phyloP scores from a whole-genome alignment of 2,888 invertebrate species.

The Keiferia lycopersicella region DNA sequence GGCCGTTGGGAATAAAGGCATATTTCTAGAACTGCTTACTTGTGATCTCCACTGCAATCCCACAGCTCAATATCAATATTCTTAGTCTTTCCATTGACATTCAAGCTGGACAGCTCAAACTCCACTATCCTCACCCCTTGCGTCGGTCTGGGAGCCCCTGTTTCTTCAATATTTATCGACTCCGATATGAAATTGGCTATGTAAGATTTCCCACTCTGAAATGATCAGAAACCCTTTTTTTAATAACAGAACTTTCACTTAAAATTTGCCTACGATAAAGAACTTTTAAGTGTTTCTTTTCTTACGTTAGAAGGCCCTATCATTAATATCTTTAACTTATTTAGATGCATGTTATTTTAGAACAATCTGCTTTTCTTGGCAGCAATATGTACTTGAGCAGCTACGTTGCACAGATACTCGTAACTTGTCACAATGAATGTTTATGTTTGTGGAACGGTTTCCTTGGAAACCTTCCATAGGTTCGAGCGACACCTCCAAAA shows the following conservation, averaged over 20 bases:
- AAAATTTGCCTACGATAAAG: not conserved
- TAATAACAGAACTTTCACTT: not conserved
- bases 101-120: constrained; percentile 85
- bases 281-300: not conserved
- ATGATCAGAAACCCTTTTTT: constrained; percentile 36
- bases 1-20: no score
- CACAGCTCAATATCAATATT: constrained; percentile 88
- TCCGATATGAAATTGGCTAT: constrained; percentile 88
- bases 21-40: constrained; percentile 63
- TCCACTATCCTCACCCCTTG: constrained; percentile 89
- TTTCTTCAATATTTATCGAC: constrained; percentile 82
- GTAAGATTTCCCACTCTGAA: constrained; percentile 86
- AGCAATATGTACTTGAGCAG: no score
- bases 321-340: constrained; percentile 80
- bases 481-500: no score
- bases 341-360: constrained; percentile 55
- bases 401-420: no score
- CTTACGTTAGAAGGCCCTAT: constrained; percentile 80
- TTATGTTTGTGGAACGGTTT: constrained; percentile 11
- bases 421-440: not conserved
- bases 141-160: constrained; percentile 84
- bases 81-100: constrained; percentile 77
- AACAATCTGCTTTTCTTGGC: not conserved
- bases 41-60: constrained; percentile 90
- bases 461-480: constrained; percentile 1